phyloP scores from a whole-genome alignment of 2,797 vertebrate species.

The Fistularia commersonii region DNA sequence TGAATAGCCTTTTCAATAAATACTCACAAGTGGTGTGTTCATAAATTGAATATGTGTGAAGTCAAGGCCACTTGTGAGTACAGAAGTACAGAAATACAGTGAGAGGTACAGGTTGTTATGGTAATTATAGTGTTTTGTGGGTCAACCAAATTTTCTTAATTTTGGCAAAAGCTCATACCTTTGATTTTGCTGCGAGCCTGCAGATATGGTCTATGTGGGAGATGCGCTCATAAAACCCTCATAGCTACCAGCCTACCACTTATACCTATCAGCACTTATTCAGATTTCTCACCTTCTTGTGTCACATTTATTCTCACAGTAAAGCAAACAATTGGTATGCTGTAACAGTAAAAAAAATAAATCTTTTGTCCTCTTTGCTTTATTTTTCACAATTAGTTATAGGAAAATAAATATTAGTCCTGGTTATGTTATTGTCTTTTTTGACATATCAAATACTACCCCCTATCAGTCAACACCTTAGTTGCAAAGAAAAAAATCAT shows the following conservation, averaged over 20 bases:
- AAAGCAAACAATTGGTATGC: no score
- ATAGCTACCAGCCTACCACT: constrained; percentile 22
- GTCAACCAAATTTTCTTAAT: constrained; percentile 30
- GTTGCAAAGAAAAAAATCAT: no score
- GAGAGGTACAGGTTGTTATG: constrained; percentile 39
- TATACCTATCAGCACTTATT: constrained; percentile 25
- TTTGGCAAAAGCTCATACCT: constrained; percentile 23
- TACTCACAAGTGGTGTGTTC: constrained; percentile 26
- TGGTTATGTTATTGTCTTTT: no score
- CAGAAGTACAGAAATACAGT: constrained; percentile 4
- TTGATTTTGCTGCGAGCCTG: constrained; percentile 32
- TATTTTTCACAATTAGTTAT: no score
- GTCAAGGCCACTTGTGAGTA: constrained; percentile 37
- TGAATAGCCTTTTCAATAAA: constrained; percentile 51
- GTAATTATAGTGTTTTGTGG: constrained; percentile 22
- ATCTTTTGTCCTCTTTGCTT: no score
- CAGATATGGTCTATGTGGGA: constrained; percentile 38
- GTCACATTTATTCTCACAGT: no score
- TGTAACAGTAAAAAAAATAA: no score
- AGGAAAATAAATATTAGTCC: no score
- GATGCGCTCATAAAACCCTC: constrained; percentile 41
- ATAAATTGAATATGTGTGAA: constrained; percentile 42
- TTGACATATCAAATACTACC: no score
- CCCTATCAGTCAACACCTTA: no score
- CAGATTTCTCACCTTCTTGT: not conserved